A percentile compares a stretch with the other conserved stretches of the same genome.
phyloP scores from a whole-genome alignment of 2,797 vertebrate genomes.

The Phataginus tricuspis region DNA sequence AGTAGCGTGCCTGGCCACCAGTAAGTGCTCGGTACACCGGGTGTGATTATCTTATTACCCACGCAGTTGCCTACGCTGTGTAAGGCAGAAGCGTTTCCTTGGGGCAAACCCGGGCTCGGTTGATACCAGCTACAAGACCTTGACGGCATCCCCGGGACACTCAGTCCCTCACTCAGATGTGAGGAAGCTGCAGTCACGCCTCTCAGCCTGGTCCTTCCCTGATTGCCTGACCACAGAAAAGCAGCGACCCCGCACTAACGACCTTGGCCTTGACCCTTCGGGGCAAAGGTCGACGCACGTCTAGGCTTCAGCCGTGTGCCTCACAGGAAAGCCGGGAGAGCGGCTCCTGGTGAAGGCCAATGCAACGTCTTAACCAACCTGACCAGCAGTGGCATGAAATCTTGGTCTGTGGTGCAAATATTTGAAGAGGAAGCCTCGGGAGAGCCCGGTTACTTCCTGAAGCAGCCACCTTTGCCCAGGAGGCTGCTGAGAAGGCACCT shows the following conservation, averaged over 20 bases:
- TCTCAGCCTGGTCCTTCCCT: fast-evolving
- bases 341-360: fast-evolving
- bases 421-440: not conserved
- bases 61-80: fast-evolving
- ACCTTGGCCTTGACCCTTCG: fast-evolving
- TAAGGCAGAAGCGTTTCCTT: fast-evolving
- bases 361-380: fast-evolving
- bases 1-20: fast-evolving
- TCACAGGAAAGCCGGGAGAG: not conserved
- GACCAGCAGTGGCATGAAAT: fast-evolving
- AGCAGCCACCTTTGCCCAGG: not conserved
- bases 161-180: fast-evolving
- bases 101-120: fast-evolving
- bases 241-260: fast-evolving
- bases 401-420: not conserved
- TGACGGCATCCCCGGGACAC: fast-evolving
- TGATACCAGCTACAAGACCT: fast-evolving
- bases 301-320: fast-evolving
- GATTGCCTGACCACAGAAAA: fast-evolving
- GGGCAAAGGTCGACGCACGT: fast-evolving
- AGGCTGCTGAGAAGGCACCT: fast-evolving
- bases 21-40: fast-evolving
- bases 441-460: fast-evolving
- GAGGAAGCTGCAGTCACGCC: fast-evolving
- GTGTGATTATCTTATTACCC: fast-evolving